Conservation (phyloP, 1,140 invertebrate genomes). For the Leptoteleia sp. region DNA sequence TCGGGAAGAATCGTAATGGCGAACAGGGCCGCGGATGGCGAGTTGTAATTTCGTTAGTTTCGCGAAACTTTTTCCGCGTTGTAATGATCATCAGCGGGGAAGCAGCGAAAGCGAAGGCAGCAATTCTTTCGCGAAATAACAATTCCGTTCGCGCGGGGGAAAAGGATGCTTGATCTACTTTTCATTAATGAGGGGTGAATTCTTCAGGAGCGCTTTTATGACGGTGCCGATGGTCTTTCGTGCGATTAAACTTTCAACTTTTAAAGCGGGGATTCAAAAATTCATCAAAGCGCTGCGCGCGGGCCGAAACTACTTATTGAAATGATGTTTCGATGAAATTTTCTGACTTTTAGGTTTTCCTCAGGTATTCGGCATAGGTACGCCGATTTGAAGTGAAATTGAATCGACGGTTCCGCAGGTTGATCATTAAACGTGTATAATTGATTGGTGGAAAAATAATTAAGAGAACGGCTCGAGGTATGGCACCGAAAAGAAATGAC, state of each 20-base stretch:
- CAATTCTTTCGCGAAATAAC: constrained; percentile 6
- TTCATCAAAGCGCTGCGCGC: background rate
- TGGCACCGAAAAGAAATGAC: too few species aligned
- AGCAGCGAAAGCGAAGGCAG: background rate
- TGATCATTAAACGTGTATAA: too few species aligned
- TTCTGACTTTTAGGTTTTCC: too few species aligned
- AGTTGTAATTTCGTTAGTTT: constrained; percentile 13
- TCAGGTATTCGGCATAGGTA: too few species aligned
- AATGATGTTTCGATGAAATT: too few species aligned
- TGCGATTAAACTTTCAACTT: background rate
- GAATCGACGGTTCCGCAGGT: too few species aligned
- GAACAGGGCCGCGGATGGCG: background rate
- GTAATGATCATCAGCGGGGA: background rate
- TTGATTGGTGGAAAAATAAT: too few species aligned
- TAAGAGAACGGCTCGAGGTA: too few species aligned
- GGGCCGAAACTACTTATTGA: too few species aligned
- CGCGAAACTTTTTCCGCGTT: constrained; percentile 3
- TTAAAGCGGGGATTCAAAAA: constrained; percentile 1
- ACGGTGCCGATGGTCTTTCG: background rate
- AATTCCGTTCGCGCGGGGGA: background rate
- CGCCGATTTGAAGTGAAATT: too few species aligned
- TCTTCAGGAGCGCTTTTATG: constrained; percentile 4
- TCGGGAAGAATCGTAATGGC: constrained; percentile 1
- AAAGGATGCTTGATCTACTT: constrained; percentile 10
- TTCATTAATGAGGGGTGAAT: constrained; percentile 11